These are phyloP conservation scores for Folsomia candida DNA, from an alignment of 2,888 invertebrate species.

Conservation along the genomic window DNA sequence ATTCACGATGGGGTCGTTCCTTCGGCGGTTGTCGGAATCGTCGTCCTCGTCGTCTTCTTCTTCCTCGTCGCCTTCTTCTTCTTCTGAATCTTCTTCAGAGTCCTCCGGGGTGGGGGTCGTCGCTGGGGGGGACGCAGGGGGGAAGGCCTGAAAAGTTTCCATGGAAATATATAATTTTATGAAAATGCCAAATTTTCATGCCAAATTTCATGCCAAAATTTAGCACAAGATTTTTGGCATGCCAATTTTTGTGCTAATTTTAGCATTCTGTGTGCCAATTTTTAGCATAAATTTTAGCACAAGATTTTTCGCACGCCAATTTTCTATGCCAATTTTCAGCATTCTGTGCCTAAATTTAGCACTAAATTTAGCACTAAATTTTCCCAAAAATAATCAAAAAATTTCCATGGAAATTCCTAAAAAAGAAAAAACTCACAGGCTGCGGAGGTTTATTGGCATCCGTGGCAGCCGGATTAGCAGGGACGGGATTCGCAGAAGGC, in stretches of 20 bases:
- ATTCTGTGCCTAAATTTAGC: too few relatives aligned
- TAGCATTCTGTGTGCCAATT: too few relatives aligned
- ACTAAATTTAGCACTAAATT: too few relatives aligned
- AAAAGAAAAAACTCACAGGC: slow-evolving; percentile 14
- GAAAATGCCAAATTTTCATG: background rate
- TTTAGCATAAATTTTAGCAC: too few relatives aligned
- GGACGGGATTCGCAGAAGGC: slow-evolving; percentile 14
- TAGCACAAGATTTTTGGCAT: background rate
- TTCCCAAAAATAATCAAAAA: background rate
- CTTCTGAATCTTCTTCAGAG: slow-evolving; percentile 18
- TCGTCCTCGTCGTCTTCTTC: slow-evolving; percentile 42
- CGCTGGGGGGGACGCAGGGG: slow-evolving; percentile 29
- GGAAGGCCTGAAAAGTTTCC: slow-evolving; percentile 41
- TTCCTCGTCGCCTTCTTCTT: too few relatives aligned
- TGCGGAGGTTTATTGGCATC: slow-evolving; percentile 21
- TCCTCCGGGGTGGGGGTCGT: slow-evolving; percentile 15
- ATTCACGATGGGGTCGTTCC: slow-evolving; percentile 27
- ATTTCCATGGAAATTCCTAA: slow-evolving; percentile 26
- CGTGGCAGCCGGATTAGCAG: slow-evolving; percentile 13
- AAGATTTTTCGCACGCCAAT: too few relatives aligned
- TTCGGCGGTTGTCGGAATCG: slow-evolving; percentile 32
- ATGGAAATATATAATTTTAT: slow-evolving; percentile 10
- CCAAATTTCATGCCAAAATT: background rate
- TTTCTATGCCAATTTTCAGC: too few relatives aligned
- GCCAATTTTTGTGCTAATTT: too few relatives aligned